A percentile compares a stretch with the other conserved stretches of the same genome.
These are phyloP conservation scores for Girardinus metallicus DNA, from an alignment of 2,797 vertebrate species.

Conservation along the genomic window DNA sequence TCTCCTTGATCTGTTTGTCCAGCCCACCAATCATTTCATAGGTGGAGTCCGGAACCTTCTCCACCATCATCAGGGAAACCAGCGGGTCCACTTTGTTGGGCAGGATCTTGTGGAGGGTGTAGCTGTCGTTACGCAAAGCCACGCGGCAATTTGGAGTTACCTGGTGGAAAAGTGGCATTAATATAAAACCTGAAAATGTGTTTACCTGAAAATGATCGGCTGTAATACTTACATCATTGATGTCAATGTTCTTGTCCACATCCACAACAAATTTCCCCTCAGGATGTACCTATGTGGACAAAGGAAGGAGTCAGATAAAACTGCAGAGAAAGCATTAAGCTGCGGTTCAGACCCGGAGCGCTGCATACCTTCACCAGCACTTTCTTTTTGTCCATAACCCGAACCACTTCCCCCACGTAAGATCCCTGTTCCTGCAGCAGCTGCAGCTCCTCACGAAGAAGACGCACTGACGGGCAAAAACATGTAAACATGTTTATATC, in stretches of 20 bases:
- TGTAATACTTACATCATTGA: slow-evolving; percentile 91
- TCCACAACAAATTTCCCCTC: slow-evolving; percentile 99
- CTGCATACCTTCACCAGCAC: slow-evolving; percentile 93
- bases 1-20: slow-evolving; percentile 99
- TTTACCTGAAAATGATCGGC: not conserved
- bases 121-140: slow-evolving; percentile 96
- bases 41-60: slow-evolving; percentile 98
- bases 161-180: slow-evolving; percentile 64
- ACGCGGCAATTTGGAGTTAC: slow-evolving; percentile 98
- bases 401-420: slow-evolving; percentile 96
- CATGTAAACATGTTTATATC: not conserved
- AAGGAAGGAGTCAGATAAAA: slow-evolving; percentile 1
- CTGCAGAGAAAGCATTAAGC: not conserved
- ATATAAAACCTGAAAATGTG: not conserved
- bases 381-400: slow-evolving; percentile 99
- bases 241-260: slow-evolving; percentile 99
- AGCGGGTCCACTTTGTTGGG: slow-evolving; percentile 98
- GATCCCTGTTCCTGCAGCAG: slow-evolving; percentile 97
- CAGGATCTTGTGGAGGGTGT: slow-evolving; percentile 98
- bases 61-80: slow-evolving; percentile 99
- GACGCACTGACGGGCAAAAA: slow-evolving; percentile 82
- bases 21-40: slow-evolving; percentile 99
- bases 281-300: slow-evolving; percentile 89
- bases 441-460: slow-evolving; percentile 96
- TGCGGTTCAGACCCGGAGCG: not conserved